Percentiles rank a stretch among this genome's conserved stretches.
These are phyloP conservation scores for Lepidocolaptes lacrymiger DNA, from an alignment of 2,797 vertebrate species.

Conservation along the genomic window DNA sequence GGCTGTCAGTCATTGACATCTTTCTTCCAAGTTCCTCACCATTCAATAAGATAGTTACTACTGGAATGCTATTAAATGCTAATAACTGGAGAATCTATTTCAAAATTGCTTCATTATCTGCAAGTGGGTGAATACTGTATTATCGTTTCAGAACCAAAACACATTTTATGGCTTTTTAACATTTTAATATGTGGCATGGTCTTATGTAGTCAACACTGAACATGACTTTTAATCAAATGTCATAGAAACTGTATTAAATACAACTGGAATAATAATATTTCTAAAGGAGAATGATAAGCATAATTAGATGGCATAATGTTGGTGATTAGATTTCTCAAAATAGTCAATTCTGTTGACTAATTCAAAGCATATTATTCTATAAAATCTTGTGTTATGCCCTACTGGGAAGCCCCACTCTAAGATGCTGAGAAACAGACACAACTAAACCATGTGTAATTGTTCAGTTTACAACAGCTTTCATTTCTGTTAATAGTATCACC, in stretches of 20 bases:
- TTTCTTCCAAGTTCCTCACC: neutral
- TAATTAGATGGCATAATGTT: neutral
- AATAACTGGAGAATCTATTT: neutral
- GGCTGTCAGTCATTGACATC: neutral
- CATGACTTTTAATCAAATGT: neutral
- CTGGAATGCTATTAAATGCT: neutral
- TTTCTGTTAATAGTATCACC: neutral
- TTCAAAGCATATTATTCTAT: neutral
- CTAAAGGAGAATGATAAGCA: neutral
- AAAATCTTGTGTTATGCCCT: neutral
- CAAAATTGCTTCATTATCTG: neutral
- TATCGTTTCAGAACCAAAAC: neutral
- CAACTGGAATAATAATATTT: neutral
- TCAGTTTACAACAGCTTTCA: neutral
- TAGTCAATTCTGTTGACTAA: neutral
- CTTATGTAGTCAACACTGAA: neutral
- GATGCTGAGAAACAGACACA: neutral
- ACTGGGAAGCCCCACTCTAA: neutral
- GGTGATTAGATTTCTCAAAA: neutral
- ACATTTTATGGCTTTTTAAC: fast-evolving
- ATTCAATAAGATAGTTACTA: neutral
- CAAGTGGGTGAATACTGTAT: neutral
- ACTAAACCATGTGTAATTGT: neutral
- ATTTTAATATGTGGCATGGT: neutral
- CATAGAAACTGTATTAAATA: neutral